Conservation (phyloP, 2,888 invertebrate species). For the Bibio marci region DNA sequence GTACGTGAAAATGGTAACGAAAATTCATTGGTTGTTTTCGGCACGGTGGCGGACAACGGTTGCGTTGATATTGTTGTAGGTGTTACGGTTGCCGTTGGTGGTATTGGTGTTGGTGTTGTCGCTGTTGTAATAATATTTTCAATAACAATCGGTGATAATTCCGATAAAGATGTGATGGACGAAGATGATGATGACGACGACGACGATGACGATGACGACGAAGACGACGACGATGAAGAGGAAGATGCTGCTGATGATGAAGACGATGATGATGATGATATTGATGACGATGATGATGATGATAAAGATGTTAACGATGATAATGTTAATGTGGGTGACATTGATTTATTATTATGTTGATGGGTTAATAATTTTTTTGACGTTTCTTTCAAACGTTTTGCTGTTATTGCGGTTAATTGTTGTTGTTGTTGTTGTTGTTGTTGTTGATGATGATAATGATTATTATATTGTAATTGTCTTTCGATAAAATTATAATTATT, state of each 20-base stretch:
- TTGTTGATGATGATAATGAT: not conserved
- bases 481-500: slow-evolving; percentile 8
- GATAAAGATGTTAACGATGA: slow-evolving; percentile 9
- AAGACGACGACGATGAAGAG: no score
- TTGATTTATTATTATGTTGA: slow-evolving; percentile 1
- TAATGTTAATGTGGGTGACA: slow-evolving; percentile 8
- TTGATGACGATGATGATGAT: slow-evolving; percentile 4
- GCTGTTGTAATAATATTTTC: not conserved
- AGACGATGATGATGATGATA: not conserved
- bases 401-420: not conserved
- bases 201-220: no score
- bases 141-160: no score
- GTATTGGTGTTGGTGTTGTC: not conserved
- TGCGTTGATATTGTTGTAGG: slow-evolving; percentile 2
- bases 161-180: no score
- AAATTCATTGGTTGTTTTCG: not conserved
- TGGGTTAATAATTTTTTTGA: not conserved
- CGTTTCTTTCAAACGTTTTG: slow-evolving; percentile 4
- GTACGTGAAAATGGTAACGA: slow-evolving; percentile 40
- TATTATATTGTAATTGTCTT: slow-evolving; percentile 1
- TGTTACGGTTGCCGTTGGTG: not conserved
- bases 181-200: no score
- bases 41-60: slow-evolving; percentile 7
- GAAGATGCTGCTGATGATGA: slow-evolving; percentile 5
- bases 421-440: not conserved